phyloP scores from a whole-genome alignment of 2,888 invertebrate species.

The Quadroppia sp. region DNA sequence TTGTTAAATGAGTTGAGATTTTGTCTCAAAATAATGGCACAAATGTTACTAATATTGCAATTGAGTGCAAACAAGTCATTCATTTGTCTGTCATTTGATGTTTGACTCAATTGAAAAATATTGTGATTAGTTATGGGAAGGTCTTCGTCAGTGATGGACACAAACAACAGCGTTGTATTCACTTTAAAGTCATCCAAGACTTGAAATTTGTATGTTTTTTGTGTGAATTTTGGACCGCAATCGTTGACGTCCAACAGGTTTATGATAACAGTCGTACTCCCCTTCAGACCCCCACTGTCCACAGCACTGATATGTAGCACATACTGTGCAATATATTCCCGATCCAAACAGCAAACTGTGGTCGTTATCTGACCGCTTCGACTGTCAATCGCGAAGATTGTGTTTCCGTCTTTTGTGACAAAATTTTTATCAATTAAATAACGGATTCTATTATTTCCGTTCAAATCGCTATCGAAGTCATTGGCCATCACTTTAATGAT shows the following conservation, averaged over 20 bases:
- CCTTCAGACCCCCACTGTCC: slow-evolving; percentile 88
- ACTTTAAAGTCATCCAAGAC: slow-evolving; percentile 89
- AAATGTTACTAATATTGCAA: not conserved
- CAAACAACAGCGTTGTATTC: slow-evolving; percentile 90
- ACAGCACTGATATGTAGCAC: slow-evolving; percentile 94
- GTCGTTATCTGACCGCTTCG: slow-evolving; percentile 95
- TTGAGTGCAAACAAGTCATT: not conserved
- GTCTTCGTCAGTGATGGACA: slow-evolving; percentile 87
- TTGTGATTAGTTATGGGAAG: slow-evolving; percentile 80
- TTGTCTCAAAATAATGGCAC: not conserved
- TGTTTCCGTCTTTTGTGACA: slow-evolving; percentile 90
- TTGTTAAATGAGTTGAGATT: not conserved
- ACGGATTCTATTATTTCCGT: slow-evolving; percentile 86
- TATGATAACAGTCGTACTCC: slow-evolving; percentile 91
- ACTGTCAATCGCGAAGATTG: slow-evolving; percentile 92
- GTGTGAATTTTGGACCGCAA: slow-evolving; percentile 94
- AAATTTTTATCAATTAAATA: slow-evolving; percentile 96
- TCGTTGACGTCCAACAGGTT: slow-evolving; percentile 96
- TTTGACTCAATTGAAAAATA: slow-evolving; percentile 72
- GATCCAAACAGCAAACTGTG: slow-evolving; percentile 88
- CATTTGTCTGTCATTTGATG: slow-evolving; percentile 51
- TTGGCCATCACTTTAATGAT: slow-evolving; percentile 98
- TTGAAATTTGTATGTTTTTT: slow-evolving; percentile 92
- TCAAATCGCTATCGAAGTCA: slow-evolving; percentile 92
- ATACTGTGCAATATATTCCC: slow-evolving; percentile 93